Percentiles rank a stretch among this genome's conserved stretches.
phyloP scores from a whole-genome alignment of 1,140 invertebrate genomes.

The Ruditapes philippinarum region DNA sequence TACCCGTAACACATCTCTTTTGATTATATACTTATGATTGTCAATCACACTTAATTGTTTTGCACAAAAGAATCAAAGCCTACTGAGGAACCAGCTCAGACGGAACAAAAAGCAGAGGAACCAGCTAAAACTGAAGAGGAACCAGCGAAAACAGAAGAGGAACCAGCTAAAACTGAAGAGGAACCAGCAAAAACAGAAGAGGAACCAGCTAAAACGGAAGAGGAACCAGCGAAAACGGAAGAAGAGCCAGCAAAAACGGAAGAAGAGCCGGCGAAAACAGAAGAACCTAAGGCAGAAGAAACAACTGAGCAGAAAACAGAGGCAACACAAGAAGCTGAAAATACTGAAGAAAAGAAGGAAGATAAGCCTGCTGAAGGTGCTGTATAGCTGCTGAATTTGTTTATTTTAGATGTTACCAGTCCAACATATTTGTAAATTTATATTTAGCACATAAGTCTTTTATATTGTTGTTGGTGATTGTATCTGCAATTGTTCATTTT shows the following conservation, averaged over 20 bases:
- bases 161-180: constrained; percentile 2
- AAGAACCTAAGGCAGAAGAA: constrained; percentile 24
- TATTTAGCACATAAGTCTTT: too few species aligned
- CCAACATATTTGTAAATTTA: too few species aligned
- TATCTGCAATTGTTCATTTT: too few species aligned
- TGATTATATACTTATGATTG: background rate
- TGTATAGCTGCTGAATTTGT: too few species aligned
- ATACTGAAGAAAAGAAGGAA: too few species aligned
- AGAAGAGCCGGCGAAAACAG: constrained; percentile 35
- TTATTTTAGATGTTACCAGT: too few species aligned
- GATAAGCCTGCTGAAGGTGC: constrained; percentile 48
- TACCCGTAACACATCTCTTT: too few species aligned
- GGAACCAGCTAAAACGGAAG: constrained; percentile 51
- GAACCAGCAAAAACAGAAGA: constrained; percentile 38
- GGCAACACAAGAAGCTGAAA: constrained; percentile 36
- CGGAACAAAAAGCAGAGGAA: constrained; percentile 43
- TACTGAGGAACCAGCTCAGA: background rate
- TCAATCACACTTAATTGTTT: background rate
- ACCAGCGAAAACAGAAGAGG: constrained; percentile 27
- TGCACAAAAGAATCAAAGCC: background rate
- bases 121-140: background rate
- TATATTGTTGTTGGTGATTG: too few species aligned
- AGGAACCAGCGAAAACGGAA: constrained; percentile 25
- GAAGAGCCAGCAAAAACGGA: constrained; percentile 37
- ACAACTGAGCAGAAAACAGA: background rate